These are phyloP conservation scores for Myrmophylax atrothorax DNA, from an alignment of 2,113 vertebrate genomes.

Conservation along the genomic window DNA sequence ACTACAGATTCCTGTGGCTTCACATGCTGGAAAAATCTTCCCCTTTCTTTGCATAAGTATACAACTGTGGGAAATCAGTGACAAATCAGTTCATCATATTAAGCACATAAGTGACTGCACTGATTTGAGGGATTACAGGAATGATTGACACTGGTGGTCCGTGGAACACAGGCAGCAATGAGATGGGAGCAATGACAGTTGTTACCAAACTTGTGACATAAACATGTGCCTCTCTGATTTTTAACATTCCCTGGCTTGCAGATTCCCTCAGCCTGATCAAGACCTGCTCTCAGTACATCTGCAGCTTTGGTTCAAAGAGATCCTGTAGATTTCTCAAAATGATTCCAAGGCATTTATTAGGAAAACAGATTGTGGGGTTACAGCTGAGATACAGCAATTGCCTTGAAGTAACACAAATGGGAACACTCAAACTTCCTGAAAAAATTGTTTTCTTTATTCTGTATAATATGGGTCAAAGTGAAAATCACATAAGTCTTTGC, in stretches of 20 bases:
- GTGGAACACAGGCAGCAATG: neutral
- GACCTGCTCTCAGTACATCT: neutral
- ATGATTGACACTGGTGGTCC: neutral
- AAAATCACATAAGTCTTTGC: neutral
- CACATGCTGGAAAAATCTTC: neutral
- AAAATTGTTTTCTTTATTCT: neutral
- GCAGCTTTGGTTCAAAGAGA: neutral
- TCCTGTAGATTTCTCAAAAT: neutral
- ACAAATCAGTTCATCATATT: neutral
- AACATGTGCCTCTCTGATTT: neutral
- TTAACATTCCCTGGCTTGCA: neutral
- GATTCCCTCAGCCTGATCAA: neutral
- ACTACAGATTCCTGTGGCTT: neutral
- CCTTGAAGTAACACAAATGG: neutral
- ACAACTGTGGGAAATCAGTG: neutral
- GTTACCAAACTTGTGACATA: neutral
- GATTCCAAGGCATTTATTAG: neutral
- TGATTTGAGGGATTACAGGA: neutral
- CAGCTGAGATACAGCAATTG: rapidly evolving
- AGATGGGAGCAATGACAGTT: neutral
- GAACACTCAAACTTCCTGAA: neutral
- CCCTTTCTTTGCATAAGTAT: neutral
- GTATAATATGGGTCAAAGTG: neutral
- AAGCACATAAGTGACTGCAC: neutral
- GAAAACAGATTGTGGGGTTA: neutral